These are phyloP conservation scores for Sebastes schlegelii DNA, from an alignment of 2,113 vertebrate species.

Conservation along the genomic window DNA sequence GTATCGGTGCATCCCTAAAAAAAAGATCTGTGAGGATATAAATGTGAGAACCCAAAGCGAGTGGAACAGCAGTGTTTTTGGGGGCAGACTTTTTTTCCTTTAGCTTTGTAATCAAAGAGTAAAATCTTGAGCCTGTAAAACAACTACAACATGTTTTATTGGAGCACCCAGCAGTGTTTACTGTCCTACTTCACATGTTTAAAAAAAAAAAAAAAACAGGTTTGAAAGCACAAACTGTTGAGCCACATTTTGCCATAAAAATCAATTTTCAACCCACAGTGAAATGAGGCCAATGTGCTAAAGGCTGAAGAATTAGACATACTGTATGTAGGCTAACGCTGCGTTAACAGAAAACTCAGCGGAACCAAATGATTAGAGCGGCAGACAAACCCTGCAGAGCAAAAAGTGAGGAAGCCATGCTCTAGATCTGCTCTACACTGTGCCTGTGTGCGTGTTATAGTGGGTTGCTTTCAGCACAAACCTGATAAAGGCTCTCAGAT, in stretches of 20 bases:
- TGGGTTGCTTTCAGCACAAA: constrained; percentile 2
- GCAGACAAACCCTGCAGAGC: constrained; percentile 41
- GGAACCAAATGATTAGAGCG: constrained; percentile 60
- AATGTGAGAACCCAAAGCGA: too few relatives aligned
- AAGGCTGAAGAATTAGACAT: constrained; percentile 51
- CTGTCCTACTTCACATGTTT: constrained; percentile 38
- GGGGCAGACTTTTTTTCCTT: neutral
- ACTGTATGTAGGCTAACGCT: constrained; percentile 56
- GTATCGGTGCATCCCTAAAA: too few relatives aligned
- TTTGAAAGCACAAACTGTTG: constrained; percentile 35
- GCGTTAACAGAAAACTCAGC: constrained; percentile 41
- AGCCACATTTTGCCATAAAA: constrained; percentile 31
- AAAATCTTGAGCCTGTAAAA: neutral
- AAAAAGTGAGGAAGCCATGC: neutral
- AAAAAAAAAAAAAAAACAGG: neutral
- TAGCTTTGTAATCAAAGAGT: neutral
- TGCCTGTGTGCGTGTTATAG: neutral
- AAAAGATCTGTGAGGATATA: too few relatives aligned
- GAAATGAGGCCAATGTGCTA: constrained; percentile 63
- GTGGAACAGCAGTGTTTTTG: too few relatives aligned
- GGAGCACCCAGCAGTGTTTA: constrained; percentile 24
- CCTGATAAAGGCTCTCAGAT: constrained; percentile 8
- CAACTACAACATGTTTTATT: neutral
- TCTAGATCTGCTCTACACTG: neutral
- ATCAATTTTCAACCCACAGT: constrained; percentile 28